A percentile compares a stretch with the other conserved stretches of the same genome.
phyloP scores from a whole-genome alignment of 2,888 invertebrate genomes.

The Halictus quadricinctus region DNA sequence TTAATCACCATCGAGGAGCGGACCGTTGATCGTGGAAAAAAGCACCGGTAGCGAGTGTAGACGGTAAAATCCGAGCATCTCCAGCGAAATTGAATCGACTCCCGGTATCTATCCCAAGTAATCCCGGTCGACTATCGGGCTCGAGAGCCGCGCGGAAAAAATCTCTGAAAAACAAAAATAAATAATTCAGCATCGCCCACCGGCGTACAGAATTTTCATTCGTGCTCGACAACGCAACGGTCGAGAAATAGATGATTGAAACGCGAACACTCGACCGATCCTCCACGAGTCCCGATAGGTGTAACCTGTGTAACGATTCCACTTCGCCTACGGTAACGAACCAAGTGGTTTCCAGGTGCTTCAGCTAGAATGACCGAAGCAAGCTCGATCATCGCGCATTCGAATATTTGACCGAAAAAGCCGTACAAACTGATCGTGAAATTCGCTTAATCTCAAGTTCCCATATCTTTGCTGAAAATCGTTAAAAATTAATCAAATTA shows the following conservation, averaged over 20 bases:
- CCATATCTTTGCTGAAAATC: neutral
- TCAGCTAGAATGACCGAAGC: neutral
- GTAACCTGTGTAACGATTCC: neutral
- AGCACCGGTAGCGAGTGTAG: too few species aligned
- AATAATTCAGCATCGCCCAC: neutral
- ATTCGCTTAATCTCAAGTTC: neutral
- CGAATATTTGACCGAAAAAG: neutral
- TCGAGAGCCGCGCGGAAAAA: neutral
- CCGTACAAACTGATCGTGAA: neutral
- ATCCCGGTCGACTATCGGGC: neutral
- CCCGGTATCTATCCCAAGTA: neutral
- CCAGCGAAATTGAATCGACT: neutral
- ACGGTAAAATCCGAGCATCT: too few species aligned
- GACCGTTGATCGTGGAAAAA: neutral
- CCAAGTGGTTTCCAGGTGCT: neutral
- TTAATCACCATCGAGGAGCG: slow-evolving; percentile 40
- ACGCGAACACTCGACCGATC: neutral
- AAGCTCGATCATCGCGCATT: neutral
- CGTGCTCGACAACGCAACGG: neutral
- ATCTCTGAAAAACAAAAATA: neutral
- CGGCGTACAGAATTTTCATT: neutral
- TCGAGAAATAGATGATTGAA: neutral
- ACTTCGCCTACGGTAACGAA: slow-evolving; percentile 2
- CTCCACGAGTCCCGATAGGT: neutral
- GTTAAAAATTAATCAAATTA: too few species aligned